Percentiles rank a stretch among this genome's conserved stretches.
Evolutionary conservation across 2,888 invertebrate genomes (phyloP).

Genomic region (Dynastes maya): DNA sequence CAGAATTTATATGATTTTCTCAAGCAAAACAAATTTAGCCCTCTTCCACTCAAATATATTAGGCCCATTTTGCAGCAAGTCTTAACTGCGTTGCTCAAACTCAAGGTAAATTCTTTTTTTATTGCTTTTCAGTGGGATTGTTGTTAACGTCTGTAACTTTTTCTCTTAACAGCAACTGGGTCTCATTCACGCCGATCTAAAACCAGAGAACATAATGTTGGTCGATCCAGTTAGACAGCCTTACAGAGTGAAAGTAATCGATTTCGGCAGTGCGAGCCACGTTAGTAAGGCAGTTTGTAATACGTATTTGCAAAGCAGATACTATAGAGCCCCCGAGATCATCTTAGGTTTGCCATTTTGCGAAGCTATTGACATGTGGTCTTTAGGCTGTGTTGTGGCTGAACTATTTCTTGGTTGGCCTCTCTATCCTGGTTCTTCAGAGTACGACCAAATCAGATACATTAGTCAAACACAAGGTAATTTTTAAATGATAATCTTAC

Average conservation of each 20-base stretch:
- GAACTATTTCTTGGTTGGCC: constrained; percentile 99
- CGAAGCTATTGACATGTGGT: constrained; percentile 99
- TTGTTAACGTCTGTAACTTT: too few relatives aligned
- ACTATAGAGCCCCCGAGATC: constrained; percentile 98
- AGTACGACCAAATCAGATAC: constrained; percentile 97
- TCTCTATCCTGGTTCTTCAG: constrained; percentile 98
- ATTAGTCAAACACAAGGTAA: constrained; percentile 82
- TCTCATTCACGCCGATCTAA: constrained; percentile 98
- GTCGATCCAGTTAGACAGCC: constrained; percentile 98
- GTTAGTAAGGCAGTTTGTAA: constrained; percentile 99
- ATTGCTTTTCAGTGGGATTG: neutral
- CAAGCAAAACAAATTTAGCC: constrained; percentile 99
- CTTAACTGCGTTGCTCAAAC: constrained; percentile 86
- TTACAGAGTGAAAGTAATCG: constrained; percentile 99
- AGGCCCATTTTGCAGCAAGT: constrained; percentile 99
- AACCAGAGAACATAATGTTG: constrained; percentile 99
- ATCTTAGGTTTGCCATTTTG: constrained; percentile 98
- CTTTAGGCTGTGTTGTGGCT: constrained; percentile 98
- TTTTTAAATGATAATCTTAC: neutral
- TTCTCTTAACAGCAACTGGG: constrained; percentile 87
- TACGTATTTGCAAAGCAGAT: constrained; percentile 98
- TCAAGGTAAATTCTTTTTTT: constrained; percentile 77
- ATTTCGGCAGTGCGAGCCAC: constrained; percentile 99
- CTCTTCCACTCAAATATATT: constrained; percentile 97
- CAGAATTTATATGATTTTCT: constrained; percentile 99